Conservation (phyloP, 2,113 vertebrate species). For the Panthera tigris region DNA sequence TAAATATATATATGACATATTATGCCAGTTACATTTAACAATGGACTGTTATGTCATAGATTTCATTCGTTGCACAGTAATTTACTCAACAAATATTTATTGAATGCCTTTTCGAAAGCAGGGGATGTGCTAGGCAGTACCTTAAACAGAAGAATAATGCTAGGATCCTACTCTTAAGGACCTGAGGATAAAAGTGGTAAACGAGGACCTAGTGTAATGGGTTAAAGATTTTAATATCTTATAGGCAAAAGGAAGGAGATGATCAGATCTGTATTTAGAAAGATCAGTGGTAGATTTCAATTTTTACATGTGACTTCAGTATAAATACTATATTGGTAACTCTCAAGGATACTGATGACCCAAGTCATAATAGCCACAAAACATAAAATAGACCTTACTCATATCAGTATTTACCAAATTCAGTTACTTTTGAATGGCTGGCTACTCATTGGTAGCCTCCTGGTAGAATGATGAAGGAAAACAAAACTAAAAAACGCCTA, state of each 20-base stretch:
- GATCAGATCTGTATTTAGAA: background rate
- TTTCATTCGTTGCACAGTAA: background rate
- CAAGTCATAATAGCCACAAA: background rate
- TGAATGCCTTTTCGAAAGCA: background rate
- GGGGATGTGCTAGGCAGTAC: background rate
- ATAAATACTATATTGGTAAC: background rate
- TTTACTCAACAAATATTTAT: background rate
- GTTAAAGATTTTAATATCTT: background rate
- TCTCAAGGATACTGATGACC: background rate
- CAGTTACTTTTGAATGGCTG: background rate
- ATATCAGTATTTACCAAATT: background rate
- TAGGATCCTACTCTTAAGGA: background rate
- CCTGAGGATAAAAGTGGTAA: background rate
- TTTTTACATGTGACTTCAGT: background rate
- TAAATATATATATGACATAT: background rate
- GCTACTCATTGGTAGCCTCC: background rate
- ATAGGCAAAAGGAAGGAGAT: background rate
- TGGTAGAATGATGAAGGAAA: background rate
- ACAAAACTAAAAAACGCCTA: background rate
- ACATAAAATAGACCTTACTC: background rate
- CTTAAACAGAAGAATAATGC: background rate
- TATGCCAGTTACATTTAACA: background rate
- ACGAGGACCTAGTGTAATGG: no score
- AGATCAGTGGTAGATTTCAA: background rate
- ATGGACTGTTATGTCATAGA: background rate